phyloP scores from a whole-genome alignment of 2,113 vertebrate species.

The Chauna torquata region DNA sequence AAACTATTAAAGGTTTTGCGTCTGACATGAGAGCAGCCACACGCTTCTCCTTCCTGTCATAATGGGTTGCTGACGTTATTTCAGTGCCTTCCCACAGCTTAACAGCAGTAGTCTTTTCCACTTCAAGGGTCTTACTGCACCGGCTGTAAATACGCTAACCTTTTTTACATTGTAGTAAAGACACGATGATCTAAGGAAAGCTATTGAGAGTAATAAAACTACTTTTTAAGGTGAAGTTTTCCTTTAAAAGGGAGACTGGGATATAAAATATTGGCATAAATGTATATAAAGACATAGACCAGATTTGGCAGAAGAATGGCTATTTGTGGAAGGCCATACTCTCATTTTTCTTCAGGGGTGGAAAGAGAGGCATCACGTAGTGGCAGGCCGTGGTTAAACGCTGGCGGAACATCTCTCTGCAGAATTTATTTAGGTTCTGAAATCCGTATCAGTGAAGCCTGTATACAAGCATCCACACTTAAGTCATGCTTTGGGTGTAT shows the following conservation, averaged over 20 bases:
- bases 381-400: not conserved
- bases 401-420: not conserved
- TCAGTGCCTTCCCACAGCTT: not conserved
- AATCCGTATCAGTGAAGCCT: not conserved
- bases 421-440: not conserved
- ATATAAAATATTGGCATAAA: not conserved
- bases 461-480: not conserved
- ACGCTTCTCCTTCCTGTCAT: not conserved
- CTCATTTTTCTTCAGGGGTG: not conserved
- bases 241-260: not conserved
- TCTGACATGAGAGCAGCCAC: not conserved
- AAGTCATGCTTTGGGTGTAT: not conserved
- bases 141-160: not conserved
- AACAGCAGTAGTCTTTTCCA: not conserved
- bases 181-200: not conserved
- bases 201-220: not conserved
- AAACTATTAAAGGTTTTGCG: not conserved
- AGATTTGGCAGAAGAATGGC: not conserved
- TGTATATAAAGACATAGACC: not conserved
- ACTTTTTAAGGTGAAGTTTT: not conserved
- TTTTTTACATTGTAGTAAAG: not conserved
- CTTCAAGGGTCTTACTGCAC: accelerated
- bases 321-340: not conserved
- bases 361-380: not conserved
- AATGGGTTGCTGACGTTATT: not conserved